phyloP scores from a whole-genome alignment of 35 echinoderm and acorn worm species.

The Ptychodera flava region DNA sequence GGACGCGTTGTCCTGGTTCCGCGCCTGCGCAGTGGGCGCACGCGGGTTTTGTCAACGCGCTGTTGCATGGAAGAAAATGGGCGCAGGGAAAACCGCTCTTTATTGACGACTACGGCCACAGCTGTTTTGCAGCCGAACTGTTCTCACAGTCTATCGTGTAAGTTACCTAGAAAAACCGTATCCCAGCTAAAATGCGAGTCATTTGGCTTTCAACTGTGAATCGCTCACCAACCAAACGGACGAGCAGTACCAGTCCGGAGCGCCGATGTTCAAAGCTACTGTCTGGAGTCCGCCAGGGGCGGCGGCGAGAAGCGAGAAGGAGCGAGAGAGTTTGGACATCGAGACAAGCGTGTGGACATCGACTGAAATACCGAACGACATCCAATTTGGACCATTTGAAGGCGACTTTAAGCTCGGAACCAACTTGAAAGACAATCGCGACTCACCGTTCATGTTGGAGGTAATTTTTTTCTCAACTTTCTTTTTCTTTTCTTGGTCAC shows the following conservation, averaged over 20 bases:
- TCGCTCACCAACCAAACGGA: not conserved
- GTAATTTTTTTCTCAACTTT: conserved; percentile 15
- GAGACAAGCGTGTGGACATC: conserved; percentile 44
- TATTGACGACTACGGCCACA: not conserved
- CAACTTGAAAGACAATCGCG: conserved; percentile 33
- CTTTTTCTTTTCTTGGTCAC: not conserved
- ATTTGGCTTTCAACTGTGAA: not conserved
- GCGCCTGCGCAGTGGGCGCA: not conserved
- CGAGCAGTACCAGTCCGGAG: not conserved
- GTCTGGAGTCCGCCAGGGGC: not conserved
- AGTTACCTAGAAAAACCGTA: conserved; percentile 1
- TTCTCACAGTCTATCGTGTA: not conserved
- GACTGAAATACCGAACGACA: conserved; percentile 26
- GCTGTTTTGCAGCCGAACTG: not conserved
- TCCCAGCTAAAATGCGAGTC: not conserved
- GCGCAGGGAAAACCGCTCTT: not conserved
- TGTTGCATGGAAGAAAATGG: not conserved
- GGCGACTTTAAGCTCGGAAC: conserved; percentile 25
- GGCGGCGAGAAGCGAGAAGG: not conserved
- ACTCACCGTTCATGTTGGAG: conserved; percentile 36
- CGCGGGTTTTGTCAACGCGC: not conserved
- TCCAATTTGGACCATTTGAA: conserved; percentile 38
- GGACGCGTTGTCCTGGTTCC: not conserved
- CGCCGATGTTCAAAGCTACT: not conserved
- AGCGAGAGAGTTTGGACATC: conserved; percentile 21